Conservation (phyloP, 2,797 vertebrate species). For the Danio jaintianensis region DNA sequence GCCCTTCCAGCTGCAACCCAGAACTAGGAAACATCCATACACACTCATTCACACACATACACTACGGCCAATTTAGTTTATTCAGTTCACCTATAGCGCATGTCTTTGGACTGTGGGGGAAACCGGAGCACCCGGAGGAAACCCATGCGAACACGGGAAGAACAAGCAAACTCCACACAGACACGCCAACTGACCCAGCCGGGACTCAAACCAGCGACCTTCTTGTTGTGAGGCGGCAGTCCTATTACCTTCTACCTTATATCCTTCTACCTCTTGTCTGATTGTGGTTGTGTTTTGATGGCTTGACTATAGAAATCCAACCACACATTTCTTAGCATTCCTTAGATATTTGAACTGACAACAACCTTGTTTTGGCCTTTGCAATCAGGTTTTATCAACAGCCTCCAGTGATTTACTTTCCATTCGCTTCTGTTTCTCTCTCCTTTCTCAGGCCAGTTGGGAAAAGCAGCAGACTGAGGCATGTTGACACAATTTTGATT, state of each 20-base stretch:
- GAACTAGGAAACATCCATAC: too few relatives aligned
- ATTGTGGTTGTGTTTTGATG: not conserved
- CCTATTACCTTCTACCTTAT: not conserved
- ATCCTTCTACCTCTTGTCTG: not conserved
- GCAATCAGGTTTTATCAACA: constrained; percentile 39
- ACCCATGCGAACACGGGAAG: too few relatives aligned
- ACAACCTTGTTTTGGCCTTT: constrained; percentile 38
- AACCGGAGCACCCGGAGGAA: too few relatives aligned
- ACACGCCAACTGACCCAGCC: too few relatives aligned
- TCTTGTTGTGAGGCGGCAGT: too few relatives aligned
- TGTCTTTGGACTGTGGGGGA: too few relatives aligned
- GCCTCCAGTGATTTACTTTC: constrained; percentile 10
- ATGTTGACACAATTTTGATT: constrained; percentile 50
- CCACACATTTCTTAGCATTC: not conserved
- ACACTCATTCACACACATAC: too few relatives aligned
- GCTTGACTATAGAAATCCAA: not conserved
- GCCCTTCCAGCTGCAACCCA: too few relatives aligned
- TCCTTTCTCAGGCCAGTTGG: not conserved
- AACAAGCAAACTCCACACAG: too few relatives aligned
- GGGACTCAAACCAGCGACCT: too few relatives aligned
- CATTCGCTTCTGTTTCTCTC: not conserved
- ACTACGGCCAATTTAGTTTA: too few relatives aligned
- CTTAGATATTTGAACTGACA: constrained; percentile 1
- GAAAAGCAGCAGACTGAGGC: constrained; percentile 25
- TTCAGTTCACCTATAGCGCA: too few relatives aligned